These are phyloP conservation scores for Myathropa florea DNA, from an alignment of 2,888 invertebrate genomes.

Conservation along the genomic window DNA sequence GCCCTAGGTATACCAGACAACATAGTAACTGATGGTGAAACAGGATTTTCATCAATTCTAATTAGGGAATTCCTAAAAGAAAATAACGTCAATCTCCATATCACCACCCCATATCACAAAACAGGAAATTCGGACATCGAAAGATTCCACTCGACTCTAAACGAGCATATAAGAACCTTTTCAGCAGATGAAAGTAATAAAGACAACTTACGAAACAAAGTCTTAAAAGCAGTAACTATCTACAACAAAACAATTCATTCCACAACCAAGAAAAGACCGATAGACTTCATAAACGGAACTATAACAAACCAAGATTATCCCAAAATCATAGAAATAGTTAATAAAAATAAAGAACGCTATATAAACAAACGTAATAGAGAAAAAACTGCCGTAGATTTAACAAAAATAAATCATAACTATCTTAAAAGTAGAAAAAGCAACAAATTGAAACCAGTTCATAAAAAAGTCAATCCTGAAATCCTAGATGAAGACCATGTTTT, in stretches of 20 bases:
- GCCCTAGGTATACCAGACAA: slow-evolving; percentile 21
- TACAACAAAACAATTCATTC: slow-evolving; percentile 34
- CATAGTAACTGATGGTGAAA: slow-evolving; percentile 31
- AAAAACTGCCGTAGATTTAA: slow-evolving; percentile 3
- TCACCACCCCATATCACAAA: slow-evolving; percentile 26
- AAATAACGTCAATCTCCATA: slow-evolving; percentile 13
- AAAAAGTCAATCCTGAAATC: slow-evolving; percentile 5
- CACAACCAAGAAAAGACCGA: slow-evolving; percentile 24
- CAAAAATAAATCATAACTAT: neutral
- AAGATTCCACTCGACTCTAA: slow-evolving; percentile 41
- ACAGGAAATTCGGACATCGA: slow-evolving; percentile 34
- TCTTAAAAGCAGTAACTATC: slow-evolving; percentile 20
- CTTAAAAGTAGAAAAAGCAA: slow-evolving; percentile 19
- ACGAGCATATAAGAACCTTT: slow-evolving; percentile 38
- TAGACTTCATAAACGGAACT: slow-evolving; percentile 3
- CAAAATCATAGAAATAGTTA: slow-evolving; percentile 8
- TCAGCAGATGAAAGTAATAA: slow-evolving; percentile 19
- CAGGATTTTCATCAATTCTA: slow-evolving; percentile 14
- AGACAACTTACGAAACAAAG: slow-evolving; percentile 15
- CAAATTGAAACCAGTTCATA: slow-evolving; percentile 12
- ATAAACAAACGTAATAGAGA: slow-evolving; percentile 9
- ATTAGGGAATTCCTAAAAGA: slow-evolving; percentile 10
- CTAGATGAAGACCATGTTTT: too few species aligned
- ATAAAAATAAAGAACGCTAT: slow-evolving; percentile 10
- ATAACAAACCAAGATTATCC: slow-evolving; percentile 1